Evolutionary conservation across 2,888 invertebrate genomes (phyloP).

Genomic region (Acleris sparsana): DNA sequence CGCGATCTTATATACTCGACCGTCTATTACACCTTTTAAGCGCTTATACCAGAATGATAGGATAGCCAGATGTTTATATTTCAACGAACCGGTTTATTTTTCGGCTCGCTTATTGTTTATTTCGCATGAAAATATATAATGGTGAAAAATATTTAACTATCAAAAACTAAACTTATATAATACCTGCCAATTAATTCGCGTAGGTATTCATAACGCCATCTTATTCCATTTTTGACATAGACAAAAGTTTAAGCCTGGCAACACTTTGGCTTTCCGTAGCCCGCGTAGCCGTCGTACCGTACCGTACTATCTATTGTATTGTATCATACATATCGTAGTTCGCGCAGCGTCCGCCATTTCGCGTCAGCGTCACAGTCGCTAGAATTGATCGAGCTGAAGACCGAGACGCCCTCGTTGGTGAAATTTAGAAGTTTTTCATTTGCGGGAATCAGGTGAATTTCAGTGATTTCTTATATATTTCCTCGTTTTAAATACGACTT

Average conservation of each 20-base stretch:
- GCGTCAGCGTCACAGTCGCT: conserved; percentile 69
- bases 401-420: conserved; percentile 73
- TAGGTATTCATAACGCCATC: conserved; percentile 11
- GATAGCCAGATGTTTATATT: no score
- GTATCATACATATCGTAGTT: conserved; percentile 50
- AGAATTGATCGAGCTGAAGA: conserved; percentile 57
- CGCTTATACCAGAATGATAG: no score
- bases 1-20: no score
- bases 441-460: conserved; percentile 44
- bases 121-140: no score
- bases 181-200: no score
- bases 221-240: conserved; percentile 16
- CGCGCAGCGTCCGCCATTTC: conserved; percentile 62
- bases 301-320: conserved; percentile 2
- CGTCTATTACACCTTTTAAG: no score
- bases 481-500: conserved; percentile 1
- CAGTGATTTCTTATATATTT: conserved; percentile 21
- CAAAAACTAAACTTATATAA: no score
- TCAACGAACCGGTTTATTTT: no score
- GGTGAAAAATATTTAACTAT: no score
- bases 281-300: background rate
- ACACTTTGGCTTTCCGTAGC: conserved; percentile 1
- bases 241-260: conserved; percentile 25
- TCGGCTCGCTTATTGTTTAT: no score
- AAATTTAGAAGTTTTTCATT: conserved; percentile 60